Conservation (phyloP, 1,140 invertebrate genomes). For the Mya arenaria region DNA sequence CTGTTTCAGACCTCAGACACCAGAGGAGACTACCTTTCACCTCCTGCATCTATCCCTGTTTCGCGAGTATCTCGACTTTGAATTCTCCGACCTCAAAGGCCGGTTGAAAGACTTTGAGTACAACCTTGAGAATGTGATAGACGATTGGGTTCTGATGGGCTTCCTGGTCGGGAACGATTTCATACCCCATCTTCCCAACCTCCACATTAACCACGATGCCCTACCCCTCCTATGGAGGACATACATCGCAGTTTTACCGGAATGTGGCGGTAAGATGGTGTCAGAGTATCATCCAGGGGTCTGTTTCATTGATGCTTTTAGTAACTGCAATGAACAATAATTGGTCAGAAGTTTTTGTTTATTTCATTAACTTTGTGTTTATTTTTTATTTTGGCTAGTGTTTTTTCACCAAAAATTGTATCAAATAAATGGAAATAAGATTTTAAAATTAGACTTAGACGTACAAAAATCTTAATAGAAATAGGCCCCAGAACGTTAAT, state of each 20-base stretch:
- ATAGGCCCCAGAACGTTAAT: too few species aligned
- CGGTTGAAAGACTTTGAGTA: slow-evolving; percentile 87
- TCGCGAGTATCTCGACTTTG: slow-evolving; percentile 95
- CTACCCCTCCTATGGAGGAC: slow-evolving; percentile 92
- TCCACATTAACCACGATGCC: slow-evolving; percentile 95
- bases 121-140: slow-evolving; percentile 91
- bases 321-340: background rate
- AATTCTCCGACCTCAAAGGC: slow-evolving; percentile 90
- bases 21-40: slow-evolving; percentile 96
- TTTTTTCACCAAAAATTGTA: background rate
- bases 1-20: slow-evolving; percentile 82
- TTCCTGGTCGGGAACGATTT: slow-evolving; percentile 99
- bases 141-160: slow-evolving; percentile 94
- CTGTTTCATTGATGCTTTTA: background rate
- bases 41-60: slow-evolving; percentile 95
- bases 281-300: too few species aligned
- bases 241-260: slow-evolving; percentile 93
- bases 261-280: slow-evolving; percentile 88
- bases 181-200: slow-evolving; percentile 95
- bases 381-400: too few species aligned
- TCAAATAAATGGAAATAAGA: too few species aligned
- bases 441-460: too few species aligned
- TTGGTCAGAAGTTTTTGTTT: background rate
- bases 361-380: background rate
- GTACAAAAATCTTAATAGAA: too few species aligned